Base-by-base conservation (phyloP, 1,140 invertebrate species). In the Rhopalosiphum padi region DNA sequence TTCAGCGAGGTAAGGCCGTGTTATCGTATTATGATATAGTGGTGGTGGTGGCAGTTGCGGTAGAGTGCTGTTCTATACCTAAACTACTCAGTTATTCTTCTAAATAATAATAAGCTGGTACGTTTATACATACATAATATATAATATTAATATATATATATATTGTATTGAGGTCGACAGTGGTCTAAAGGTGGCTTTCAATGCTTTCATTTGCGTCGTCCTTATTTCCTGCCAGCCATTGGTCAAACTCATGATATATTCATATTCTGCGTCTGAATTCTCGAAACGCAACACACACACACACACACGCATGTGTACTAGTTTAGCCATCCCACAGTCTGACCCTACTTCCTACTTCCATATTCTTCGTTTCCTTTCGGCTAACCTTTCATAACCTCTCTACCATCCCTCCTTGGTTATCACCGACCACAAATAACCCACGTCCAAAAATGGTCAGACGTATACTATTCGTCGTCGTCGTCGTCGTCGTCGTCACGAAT, bases 241-340 rank as follows among this genome's bases (percentile, higher is more conserved):
- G 91, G 77, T 83, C 91, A 51, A 83, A 48, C 91, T 92, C 91
- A 92, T 92, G 68, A 92, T 82, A 92, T 92, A 92, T 92, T 92
- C 91, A 92, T 92, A 83, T 48, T 92, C 91, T 48, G 22, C 22
- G 46, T 83, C 41, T 35, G 43, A 92, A 85, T 92, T 92, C 46
- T 92, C 68, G 15, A 46, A 82, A 92, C 53, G 68, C 91, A 51
- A 35, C 25, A 60, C 30, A 48, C 30, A 89, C 87, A 43, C 46
- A 89, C 43, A 21, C 35, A n/a, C 30, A 46, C 37, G n/a, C 37
- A n/a, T 9, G 46, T 21, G 30, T 15, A 86, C 41, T 18, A n/a
- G 30, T 77, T 46, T n/a, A 43, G 15, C 23, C 41, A 9, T 21
- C 23, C 85, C 11, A 48, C 46, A 51, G 30, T 22, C 37, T 85